A percentile compares a stretch with the other conserved stretches of the same genome.
Evolutionary conservation across 35 echinoderm and acorn worm species (phyloP).

Genomic region (Lytechinus variegatus): DNA sequence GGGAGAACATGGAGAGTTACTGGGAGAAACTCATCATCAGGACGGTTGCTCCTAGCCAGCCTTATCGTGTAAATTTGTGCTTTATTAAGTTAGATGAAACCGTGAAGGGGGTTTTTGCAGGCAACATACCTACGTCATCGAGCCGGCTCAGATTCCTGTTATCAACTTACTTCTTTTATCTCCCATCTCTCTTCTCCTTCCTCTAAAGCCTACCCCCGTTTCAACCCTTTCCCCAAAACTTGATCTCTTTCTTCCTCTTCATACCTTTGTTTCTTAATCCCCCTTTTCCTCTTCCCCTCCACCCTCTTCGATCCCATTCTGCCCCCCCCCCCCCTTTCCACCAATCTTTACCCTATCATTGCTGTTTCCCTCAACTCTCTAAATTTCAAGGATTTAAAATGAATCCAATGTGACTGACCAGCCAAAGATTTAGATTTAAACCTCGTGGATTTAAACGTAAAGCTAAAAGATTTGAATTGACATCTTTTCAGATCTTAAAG

Average conservation of each 20-base stretch:
- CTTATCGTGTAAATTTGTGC: slow-evolving; percentile 12
- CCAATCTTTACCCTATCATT: neutral
- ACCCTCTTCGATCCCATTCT: neutral
- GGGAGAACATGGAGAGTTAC: neutral
- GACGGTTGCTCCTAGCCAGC: neutral
- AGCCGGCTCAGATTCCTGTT: neutral
- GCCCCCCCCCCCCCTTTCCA: neutral
- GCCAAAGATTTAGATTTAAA: too few species aligned
- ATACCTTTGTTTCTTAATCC: neutral
- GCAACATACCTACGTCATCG: slow-evolving; percentile 16
- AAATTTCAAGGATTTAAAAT: neutral
- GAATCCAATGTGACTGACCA: too few species aligned
- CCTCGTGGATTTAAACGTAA: too few species aligned
- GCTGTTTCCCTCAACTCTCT: neutral
- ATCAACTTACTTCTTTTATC: slow-evolving; percentile 29
- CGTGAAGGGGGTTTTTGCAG: slow-evolving; percentile 1
- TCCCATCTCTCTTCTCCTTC: neutral
- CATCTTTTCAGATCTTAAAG: too few species aligned
- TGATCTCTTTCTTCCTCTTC: neutral
- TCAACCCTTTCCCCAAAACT: neutral
- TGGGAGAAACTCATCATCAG: slow-evolving; percentile 9
- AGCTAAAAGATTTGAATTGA: too few species aligned
- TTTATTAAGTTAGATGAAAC: slow-evolving; percentile 15
- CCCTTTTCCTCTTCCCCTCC: slow-evolving; percentile 6
- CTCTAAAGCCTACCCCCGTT: neutral